Evolutionary conservation across 1,140 invertebrate species (phyloP), one percentile per base, ranked within the genome.

Genomic region (Sinella curviseta): DNA sequence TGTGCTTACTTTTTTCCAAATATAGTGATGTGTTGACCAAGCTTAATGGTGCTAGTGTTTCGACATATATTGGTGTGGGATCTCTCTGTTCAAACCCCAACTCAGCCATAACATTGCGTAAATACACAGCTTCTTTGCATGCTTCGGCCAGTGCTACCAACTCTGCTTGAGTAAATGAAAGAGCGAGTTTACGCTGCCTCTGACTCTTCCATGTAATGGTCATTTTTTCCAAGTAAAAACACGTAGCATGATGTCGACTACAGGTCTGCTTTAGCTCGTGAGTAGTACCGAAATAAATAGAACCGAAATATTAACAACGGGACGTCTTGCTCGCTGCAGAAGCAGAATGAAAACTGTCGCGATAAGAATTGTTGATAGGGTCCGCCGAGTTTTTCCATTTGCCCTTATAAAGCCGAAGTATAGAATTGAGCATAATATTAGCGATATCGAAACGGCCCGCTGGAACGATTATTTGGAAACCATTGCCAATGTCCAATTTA

Each of bases 1-100:
- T 87, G 80, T 88, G 87, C 74, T 88, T 87, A 0, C 84, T 83
- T 54, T 85, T n/a, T 65, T 73, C 85, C 84, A 57, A 85, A 84
- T 77, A 86, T 85, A 75, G 85, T 84, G 48, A 78, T 77, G 82
- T 85, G 86, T 34, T 85, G 79, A 60, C 80, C 35, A n/a, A 84
- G 30, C 33, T 82, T 54, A 1, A 85, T 84, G 0, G 85, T 80
- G 34, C 79, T 76, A 35, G 67, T 17, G 77, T 86, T 87, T 87
- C 65, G 17, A 86, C 70, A 74, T 81, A 78, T 74, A 84, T 34
- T 48, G 26, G 12, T 2, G 79, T 36, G 16, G 67, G 31, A 30
- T 65, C 39, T 35, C 34, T n/a, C 24, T 55, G 77, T 24, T 26
- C 33, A 74, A 73, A 30, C 54, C 80, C 79, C 17, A 87, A 82